These are phyloP conservation scores for Phengaris arion DNA, from an alignment of 2,888 invertebrate species.

Conservation along the genomic window DNA sequence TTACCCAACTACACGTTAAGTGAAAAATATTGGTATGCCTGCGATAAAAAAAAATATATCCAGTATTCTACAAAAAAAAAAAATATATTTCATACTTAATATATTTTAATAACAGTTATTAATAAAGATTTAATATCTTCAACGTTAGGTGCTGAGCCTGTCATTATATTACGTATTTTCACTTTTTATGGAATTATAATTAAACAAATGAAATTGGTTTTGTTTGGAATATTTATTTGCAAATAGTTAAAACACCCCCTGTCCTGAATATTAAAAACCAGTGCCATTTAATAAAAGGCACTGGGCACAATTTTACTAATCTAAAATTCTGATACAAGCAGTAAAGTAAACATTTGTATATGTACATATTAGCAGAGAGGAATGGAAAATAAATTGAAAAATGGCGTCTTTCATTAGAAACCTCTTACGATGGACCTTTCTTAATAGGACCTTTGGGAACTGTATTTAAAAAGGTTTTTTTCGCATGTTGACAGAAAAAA, in stretches of 20 bases:
- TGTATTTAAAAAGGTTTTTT: slow-evolving; percentile 5
- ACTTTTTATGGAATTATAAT: neutral
- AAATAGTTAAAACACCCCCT: too few species aligned
- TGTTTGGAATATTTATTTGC: too few species aligned
- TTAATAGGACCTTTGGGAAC: slow-evolving; percentile 26
- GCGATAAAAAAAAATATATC: too few species aligned
- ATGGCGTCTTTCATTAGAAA: slow-evolving; percentile 9
- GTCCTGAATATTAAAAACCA: too few species aligned
- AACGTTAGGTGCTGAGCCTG: neutral
- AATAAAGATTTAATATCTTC: slow-evolving; percentile 4
- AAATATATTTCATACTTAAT: neutral
- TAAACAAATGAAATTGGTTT: too few species aligned
- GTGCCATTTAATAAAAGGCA: too few species aligned
- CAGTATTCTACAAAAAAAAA: too few species aligned
- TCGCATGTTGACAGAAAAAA: slow-evolving; percentile 19
- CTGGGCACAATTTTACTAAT: too few species aligned
- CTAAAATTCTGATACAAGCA: too few species aligned
- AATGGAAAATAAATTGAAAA: neutral
- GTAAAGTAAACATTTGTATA: too few species aligned
- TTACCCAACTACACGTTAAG: too few species aligned
- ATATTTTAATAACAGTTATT: slow-evolving; percentile 2
- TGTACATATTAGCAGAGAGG: neutral
- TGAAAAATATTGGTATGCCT: too few species aligned
- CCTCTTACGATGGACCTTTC: slow-evolving; percentile 12
- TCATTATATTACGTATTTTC: neutral